Base-by-base conservation (phyloP, 2,113 vertebrate genomes). In the Spilogale gracilis region DNA sequence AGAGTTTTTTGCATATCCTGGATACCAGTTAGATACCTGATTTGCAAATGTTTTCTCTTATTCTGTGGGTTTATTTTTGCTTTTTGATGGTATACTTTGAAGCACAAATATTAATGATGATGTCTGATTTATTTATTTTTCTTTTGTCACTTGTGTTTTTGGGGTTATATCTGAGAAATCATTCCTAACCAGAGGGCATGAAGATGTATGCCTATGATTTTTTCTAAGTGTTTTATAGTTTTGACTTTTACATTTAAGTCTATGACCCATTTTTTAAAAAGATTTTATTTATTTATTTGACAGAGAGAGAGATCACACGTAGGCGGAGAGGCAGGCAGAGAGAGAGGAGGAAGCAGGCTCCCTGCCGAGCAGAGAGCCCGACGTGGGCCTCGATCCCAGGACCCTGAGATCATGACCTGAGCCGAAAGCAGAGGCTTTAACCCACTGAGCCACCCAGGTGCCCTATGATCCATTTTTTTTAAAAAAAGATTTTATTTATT, bases 91-190 rank as follows among this genome's bases (percentile, higher is more conserved):
- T 91, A 7, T 63, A 58, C 30, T 76, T 58, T n/a, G 30, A 65
- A 82, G 7, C 76, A 91, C 43, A 87, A 38, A 74, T 89, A 50
- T 50, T 61, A 61, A 96, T 90, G 25, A 79, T 52, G 43, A 89
- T 45, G 5, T 90, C 63, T 5, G 78, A 45, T 61, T 63, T 71
- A 45, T 63, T 52, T 78, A 32, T 17, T 86, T 81, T 91, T 67
- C 60, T 80, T 94, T 91, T 58, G 56, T 74, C 38, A 14, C 43
- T 86, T 94, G 25, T 94, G 45, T 23, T 91, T 90, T 89, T 90
- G 54, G 27, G 80, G 71, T 96, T 65, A 61, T 79, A 50, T 73
- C 16, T 85, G 45, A 89, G 50, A 90, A 90, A 50, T 94, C 56
- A 69, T 69, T 83, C 18, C 30, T 80, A 78, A 93, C 21, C 38